Base-by-base conservation (phyloP, 92 coral and sea anemone species). In the Palythoa caribaeorum region DNA sequence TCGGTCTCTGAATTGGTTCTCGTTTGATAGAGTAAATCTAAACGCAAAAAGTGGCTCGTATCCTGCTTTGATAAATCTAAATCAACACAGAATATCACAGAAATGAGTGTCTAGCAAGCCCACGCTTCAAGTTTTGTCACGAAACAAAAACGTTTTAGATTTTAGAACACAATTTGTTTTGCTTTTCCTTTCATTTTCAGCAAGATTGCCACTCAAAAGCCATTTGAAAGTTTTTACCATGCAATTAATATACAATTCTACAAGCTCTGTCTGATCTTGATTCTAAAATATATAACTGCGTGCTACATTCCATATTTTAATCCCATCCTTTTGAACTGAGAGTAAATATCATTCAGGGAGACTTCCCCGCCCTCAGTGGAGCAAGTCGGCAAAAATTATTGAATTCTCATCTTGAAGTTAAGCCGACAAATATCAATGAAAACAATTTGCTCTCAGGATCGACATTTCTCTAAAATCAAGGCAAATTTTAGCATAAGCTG, bases 281-380 rank as follows among this genome's bases (percentile, higher is more conserved):
- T 28, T 77, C 53, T 19, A 12, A 28, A 77, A 77, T 77, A 77
- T 52, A 70, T 4, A 36, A 10, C 39, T 54, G 68, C 48, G 83
- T 70, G 66, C 47, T 20, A 9, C 53, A 77, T 37, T 54, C 83
- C 68, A 77, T 39, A 77, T 21, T 53, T 70, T 77, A 50, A 77
- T 59, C 50, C 10, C 68, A 53, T 77, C 68, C 68, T 77, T 77
- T 77, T 7, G 28, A 77, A 54, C 83, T 77, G 83, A 77, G 50
- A 52, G 83, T 28, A 53, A 77, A 77, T 77, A 77, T 77, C 83
- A 6, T 5, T 7, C 19, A 16, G 66, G 68, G 83, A 77, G 69
- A 54, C n/a, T 54, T 77, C 50, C 79, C 83, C 83, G 3, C 60
- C 83, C 69, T 37, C 14, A 9, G n/a, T 54, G 47, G 68, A 77